Evolutionary conservation across 2,888 invertebrate species (phyloP).

Genomic region (Stegophylla sp.): DNA sequence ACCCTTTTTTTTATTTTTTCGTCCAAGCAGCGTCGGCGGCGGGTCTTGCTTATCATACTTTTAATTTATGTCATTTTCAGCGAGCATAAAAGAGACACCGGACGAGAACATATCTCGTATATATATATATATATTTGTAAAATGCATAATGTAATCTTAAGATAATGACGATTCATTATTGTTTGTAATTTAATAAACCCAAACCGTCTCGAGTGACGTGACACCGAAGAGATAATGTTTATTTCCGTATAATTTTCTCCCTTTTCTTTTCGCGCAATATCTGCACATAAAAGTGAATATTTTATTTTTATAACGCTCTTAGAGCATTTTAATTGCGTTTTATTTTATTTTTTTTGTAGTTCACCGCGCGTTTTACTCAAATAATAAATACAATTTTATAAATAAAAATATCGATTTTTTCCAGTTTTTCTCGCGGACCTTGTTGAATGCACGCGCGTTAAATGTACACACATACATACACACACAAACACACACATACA

Average conservation of each 20-base stretch:
- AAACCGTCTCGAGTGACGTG: conserved; percentile 19
- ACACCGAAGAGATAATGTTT: conserved; percentile 3
- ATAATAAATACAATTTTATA: too few species aligned
- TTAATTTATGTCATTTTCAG: conserved; percentile 26
- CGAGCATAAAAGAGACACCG: conserved; percentile 22
- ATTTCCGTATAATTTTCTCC: conserved; percentile 7
- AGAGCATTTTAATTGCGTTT: not conserved
- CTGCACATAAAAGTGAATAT: not conserved
- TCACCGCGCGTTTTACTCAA: too few species aligned
- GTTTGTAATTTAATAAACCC: conserved; percentile 42
- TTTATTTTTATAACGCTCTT: not conserved
- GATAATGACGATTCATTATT: conserved; percentile 36
- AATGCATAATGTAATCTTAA: not conserved
- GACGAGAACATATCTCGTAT: conserved; percentile 6
- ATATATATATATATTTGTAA: too few species aligned
- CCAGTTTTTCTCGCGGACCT: too few species aligned
- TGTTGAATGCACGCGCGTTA: too few species aligned
- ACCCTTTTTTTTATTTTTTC: conserved; percentile 14
- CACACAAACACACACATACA: too few species aligned
- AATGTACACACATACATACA: too few species aligned
- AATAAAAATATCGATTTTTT: too few species aligned
- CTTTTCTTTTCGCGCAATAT: not conserved
- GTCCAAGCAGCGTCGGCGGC: too few species aligned
- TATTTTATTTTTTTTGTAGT: too few species aligned
- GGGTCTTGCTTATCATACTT: conserved; percentile 27